A percentile compares a stretch with the other conserved stretches of the same genome.
Evolutionary conservation across 1,140 invertebrate genomes (phyloP).

Genomic region (Lordiphosa stackelbergi): DNA sequence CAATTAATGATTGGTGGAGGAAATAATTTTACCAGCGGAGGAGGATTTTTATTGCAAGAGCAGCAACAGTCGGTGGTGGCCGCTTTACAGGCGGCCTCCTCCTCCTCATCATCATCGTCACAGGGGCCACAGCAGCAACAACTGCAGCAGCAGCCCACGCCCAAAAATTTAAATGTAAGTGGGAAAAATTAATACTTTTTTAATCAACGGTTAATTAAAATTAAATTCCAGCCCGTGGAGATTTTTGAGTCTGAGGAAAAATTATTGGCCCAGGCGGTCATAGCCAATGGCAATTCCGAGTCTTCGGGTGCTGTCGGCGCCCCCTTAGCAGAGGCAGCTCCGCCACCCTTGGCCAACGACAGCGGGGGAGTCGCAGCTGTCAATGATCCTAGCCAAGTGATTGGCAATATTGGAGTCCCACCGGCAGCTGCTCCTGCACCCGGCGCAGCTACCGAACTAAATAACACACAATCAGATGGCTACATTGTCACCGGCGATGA

Average conservation of each 20-base stretch:
- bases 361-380: slow-evolving; percentile 25
- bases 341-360: slow-evolving; percentile 28
- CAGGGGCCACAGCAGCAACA: slow-evolving; percentile 34
- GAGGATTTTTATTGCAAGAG: slow-evolving; percentile 69
- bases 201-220: too few species aligned
- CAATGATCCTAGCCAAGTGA: slow-evolving; percentile 40
- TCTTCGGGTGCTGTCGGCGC: slow-evolving; percentile 14
- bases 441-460: slow-evolving; percentile 35
- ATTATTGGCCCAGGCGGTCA: slow-evolving; percentile 15
- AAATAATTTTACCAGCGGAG: slow-evolving; percentile 64
- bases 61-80: slow-evolving; percentile 38
- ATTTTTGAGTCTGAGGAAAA: slow-evolving; percentile 49
- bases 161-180: slow-evolving; percentile 55
- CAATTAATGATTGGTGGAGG: slow-evolving; percentile 77
- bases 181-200: background rate
- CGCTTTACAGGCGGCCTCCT: slow-evolving; percentile 30
- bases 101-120: slow-evolving; percentile 20
- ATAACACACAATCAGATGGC: slow-evolving; percentile 57
- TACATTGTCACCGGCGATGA: slow-evolving; percentile 72
- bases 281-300: slow-evolving; percentile 34
- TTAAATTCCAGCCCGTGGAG: slow-evolving; percentile 25
- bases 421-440: background rate
- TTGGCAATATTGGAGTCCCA: slow-evolving; percentile 53
- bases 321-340: slow-evolving; percentile 22
- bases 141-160: slow-evolving; percentile 35